Percentiles rank a stretch among this genome's conserved stretches.
phyloP scores from a whole-genome alignment of 2,888 invertebrate species.

The Poecilus cupreus region DNA sequence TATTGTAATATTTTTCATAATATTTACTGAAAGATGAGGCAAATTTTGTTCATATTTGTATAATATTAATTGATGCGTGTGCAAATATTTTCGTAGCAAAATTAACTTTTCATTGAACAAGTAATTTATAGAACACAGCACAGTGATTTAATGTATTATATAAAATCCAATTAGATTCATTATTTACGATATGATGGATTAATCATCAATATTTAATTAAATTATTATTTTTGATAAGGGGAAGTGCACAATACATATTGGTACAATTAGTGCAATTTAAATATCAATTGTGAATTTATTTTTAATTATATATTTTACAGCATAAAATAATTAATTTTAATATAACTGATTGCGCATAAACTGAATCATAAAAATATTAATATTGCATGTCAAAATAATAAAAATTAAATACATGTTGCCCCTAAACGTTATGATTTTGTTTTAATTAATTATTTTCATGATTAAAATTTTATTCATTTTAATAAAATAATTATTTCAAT shows the following conservation, averaged over 20 bases:
- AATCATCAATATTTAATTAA: constrained; percentile 7
- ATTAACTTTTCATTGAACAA: constrained; percentile 23
- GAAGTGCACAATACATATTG: neutral
- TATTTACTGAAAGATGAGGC: neutral
- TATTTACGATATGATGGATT: constrained; percentile 28
- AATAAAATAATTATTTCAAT: constrained; percentile 19
- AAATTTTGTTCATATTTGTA: constrained; percentile 17
- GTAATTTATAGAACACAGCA: neutral
- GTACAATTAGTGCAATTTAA: neutral
- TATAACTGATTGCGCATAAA: neutral
- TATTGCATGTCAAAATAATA: neutral
- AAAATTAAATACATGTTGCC: constrained; percentile 6
- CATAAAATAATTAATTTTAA: constrained; percentile 8
- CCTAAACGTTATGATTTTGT: neutral
- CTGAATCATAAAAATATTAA: constrained; percentile 1
- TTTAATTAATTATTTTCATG: constrained; percentile 32
- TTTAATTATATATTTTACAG: neutral
- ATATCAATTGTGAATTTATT: neutral
- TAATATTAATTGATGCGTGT: neutral
- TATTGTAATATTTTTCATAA: neutral
- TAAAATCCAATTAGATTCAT: constrained; percentile 14
- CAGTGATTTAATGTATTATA: constrained; percentile 25
- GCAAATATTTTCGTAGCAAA: constrained; percentile 14
- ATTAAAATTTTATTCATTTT: constrained; percentile 14
- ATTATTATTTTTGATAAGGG: constrained; percentile 1